Evolutionary conservation across 2,797 vertebrate species (phyloP), one percentile per base, ranked within the genome.

Genomic region (Gorsachius magnificus): DNA sequence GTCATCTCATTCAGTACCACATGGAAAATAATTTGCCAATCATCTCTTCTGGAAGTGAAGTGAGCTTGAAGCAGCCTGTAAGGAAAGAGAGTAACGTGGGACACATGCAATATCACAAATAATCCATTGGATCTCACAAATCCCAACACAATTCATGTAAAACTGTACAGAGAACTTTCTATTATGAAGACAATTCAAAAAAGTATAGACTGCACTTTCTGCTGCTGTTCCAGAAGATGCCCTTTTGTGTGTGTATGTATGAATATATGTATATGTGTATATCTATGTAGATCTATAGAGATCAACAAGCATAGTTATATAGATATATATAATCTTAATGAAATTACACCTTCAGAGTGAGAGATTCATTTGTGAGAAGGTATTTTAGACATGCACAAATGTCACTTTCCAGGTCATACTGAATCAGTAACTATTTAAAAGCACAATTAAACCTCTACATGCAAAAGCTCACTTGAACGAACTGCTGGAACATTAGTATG

Each of bases 21-120:
- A 98, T 99, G 99, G 98, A 99, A 97, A 99, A 99, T 87, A 98
- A 98, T 96, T 97, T 98, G 96, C 99, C 99, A 78, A 99, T 99
- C 78, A 94, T 99, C 89, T 99, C 99, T 92, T 99, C 98, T 94
- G 98, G 98, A 98, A 99, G 98, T 17, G 98, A 99, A 98, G 98
- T 99, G 92, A 98, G 97, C 95, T 98, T 99, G 97, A 99, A 98
- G 88, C 98, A 99, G 95, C 99, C 99, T 61, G 98, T 99, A 66
- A 98, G 68, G 63, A 98, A 97, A 95, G 97, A 97, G 12, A 90
- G 56, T 89, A 95, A 93, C 29, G 50, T 63, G 68, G 96, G 92
- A 94, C 94, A 97, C 75, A n/a, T 22, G 45, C 95, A 95, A 29
- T 87, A 89, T 50, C 97, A 93, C 90, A 98, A 98, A 95, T 98